Conservation (phyloP, 2,888 invertebrate genomes). For the Polymixis flavicincta region DNA sequence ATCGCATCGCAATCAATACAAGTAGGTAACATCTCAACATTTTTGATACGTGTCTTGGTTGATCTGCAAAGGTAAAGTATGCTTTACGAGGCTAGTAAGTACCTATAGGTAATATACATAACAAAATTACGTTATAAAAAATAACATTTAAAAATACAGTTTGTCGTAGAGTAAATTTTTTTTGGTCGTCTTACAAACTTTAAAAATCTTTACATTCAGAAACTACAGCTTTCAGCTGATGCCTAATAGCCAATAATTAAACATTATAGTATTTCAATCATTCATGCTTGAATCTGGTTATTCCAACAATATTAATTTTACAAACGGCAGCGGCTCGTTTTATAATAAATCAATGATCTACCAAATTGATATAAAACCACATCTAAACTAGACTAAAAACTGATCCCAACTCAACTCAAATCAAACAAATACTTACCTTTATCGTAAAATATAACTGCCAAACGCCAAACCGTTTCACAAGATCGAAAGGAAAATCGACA, state of each 20-base stretch:
- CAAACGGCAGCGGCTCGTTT: not conserved
- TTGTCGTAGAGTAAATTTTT: too few species aligned
- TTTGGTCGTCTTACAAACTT: too few species aligned
- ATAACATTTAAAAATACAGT: too few species aligned
- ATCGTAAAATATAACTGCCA: not conserved
- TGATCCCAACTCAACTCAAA: not conserved
- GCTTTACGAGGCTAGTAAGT: too few species aligned
- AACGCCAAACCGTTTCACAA: not conserved
- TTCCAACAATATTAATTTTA: not conserved
- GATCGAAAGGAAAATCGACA: constrained; percentile 12
- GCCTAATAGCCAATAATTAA: not conserved
- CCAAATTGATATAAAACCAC: not conserved
- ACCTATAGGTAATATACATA: too few species aligned
- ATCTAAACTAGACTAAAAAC: not conserved
- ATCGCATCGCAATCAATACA: constrained; percentile 3
- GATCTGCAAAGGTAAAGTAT: too few species aligned
- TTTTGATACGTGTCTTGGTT: not conserved
- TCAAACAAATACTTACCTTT: not conserved
- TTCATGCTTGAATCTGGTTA: not conserved
- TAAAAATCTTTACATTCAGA: too few species aligned
- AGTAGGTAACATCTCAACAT: not conserved
- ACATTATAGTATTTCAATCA: not conserved
- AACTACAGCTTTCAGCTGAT: not conserved
- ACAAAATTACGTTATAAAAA: too few species aligned
- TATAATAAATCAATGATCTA: not conserved